Evolutionary conservation across 2,888 invertebrate species (phyloP).

Genomic region (Gonocerus acuteangulatus): DNA sequence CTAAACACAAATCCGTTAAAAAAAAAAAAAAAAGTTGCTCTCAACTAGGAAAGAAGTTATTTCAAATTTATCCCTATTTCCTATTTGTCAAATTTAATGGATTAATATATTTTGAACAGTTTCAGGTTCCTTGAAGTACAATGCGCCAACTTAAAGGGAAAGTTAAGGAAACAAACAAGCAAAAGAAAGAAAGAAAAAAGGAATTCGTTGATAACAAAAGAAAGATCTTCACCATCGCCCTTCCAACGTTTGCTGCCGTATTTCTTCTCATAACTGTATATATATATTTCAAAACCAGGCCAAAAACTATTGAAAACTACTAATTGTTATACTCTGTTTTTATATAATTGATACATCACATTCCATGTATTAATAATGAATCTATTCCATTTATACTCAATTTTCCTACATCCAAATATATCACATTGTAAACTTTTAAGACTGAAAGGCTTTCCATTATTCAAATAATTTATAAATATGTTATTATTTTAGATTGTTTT

Average conservation of each 20-base stretch:
- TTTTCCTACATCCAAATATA: slow-evolving; percentile 2
- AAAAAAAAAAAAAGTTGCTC: too few relatives aligned
- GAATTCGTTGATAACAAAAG: slow-evolving; percentile 73
- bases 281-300: slow-evolving; percentile 72
- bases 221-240: slow-evolving; percentile 67
- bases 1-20: too few relatives aligned
- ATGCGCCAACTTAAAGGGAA: slow-evolving; percentile 77
- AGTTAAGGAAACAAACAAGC: slow-evolving; percentile 68
- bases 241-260: slow-evolving; percentile 63
- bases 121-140: slow-evolving; percentile 36
- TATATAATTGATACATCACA: too few relatives aligned
- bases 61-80: too few relatives aligned
- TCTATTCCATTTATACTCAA: not conserved
- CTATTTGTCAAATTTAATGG: too few relatives aligned
- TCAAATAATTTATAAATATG: too few relatives aligned
- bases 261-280: slow-evolving; percentile 65
- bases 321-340: slow-evolving; percentile 11
- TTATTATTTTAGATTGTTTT: too few relatives aligned
- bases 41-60: too few relatives aligned
- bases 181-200: slow-evolving; percentile 75
- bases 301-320: slow-evolving; percentile 42
- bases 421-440: not conserved
- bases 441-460: not conserved
- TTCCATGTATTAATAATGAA: not conserved
- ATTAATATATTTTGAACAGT: too few relatives aligned